Conservation (phyloP, 2,888 invertebrate genomes). For the Noctua fimbriata region DNA sequence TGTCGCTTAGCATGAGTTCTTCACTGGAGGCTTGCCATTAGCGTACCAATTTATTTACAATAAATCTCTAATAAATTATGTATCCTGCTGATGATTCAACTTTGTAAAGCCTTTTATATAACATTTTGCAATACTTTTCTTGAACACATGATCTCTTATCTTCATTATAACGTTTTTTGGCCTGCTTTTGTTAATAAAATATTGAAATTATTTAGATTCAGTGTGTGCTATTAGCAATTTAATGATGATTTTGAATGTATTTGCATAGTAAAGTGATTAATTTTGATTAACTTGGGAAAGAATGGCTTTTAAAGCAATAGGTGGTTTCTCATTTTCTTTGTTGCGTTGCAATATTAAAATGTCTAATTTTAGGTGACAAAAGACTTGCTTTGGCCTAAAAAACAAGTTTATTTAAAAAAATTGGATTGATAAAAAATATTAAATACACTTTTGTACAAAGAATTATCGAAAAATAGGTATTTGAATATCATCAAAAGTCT, state of each 20-base stretch:
- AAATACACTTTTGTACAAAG: not conserved
- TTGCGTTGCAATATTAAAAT: not conserved
- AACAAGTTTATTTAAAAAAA: not conserved
- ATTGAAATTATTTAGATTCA: conserved; percentile 6
- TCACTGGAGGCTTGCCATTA: conserved; percentile 11
- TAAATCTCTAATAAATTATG: conserved; percentile 58
- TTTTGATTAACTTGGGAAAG: not conserved
- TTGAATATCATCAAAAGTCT: too few species aligned
- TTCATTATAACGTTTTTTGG: not conserved
- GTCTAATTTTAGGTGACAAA: not conserved
- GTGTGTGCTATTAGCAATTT: not conserved
- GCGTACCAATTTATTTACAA: conserved; percentile 36
- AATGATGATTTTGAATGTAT: conserved; percentile 18
- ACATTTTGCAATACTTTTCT: conserved; percentile 29
- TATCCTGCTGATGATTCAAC: conserved; percentile 47
- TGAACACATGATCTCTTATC: not conserved
- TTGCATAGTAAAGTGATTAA: conserved; percentile 18
- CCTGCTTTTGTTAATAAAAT: conserved; percentile 9
- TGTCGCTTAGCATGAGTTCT: conserved; percentile 1
- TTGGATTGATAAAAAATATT: not conserved
- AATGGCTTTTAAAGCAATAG: not conserved
- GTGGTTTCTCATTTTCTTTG: not conserved
- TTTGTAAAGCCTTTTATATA: conserved; percentile 20
- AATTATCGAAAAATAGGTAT: too few species aligned
- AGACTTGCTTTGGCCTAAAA: not conserved